Evolutionary conservation across 2,113 vertebrate species (phyloP).

Genomic region (Microcebus lehilahytsara): DNA sequence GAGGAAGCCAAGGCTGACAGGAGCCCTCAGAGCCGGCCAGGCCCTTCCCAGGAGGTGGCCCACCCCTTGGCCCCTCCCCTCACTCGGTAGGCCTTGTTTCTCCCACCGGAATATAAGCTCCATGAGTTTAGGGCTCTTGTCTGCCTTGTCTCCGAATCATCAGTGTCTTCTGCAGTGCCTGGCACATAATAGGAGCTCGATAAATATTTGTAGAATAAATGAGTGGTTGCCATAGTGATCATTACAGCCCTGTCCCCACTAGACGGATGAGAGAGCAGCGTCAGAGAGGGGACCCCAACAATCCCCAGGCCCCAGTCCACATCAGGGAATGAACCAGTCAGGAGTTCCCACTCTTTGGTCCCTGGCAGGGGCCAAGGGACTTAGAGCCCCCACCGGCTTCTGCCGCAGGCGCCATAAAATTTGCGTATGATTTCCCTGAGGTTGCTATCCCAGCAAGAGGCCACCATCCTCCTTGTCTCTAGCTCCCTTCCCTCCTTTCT

Average conservation of each 20-base stretch:
- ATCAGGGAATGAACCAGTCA: not conserved
- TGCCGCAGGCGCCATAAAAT: not conserved
- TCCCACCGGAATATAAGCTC: not conserved
- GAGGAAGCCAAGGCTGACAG: not conserved
- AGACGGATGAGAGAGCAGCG: slow-evolving; percentile 19
- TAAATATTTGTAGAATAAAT: slow-evolving; percentile 51
- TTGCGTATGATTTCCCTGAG: slow-evolving; percentile 24
- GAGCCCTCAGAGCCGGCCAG: not conserved
- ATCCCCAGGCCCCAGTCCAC: not conserved
- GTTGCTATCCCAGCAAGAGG: not conserved
- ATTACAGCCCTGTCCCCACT: not conserved
- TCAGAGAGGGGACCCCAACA: not conserved
- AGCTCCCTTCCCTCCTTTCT: not conserved
- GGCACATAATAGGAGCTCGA: not conserved
- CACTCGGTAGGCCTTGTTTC: not conserved
- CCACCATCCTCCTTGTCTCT: not conserved
- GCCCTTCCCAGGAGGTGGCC: not conserved
- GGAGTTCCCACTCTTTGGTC: not conserved
- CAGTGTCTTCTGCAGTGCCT: not conserved
- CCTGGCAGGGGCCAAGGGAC: not conserved
- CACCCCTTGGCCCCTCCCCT: not conserved
- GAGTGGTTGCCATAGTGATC: slow-evolving; percentile 37
- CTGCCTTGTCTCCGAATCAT: not conserved
- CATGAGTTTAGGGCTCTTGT: not conserved
- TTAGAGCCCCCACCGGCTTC: not conserved